phyloP scores from a whole-genome alignment of 2,888 invertebrate species.

The Biston stratarius region DNA sequence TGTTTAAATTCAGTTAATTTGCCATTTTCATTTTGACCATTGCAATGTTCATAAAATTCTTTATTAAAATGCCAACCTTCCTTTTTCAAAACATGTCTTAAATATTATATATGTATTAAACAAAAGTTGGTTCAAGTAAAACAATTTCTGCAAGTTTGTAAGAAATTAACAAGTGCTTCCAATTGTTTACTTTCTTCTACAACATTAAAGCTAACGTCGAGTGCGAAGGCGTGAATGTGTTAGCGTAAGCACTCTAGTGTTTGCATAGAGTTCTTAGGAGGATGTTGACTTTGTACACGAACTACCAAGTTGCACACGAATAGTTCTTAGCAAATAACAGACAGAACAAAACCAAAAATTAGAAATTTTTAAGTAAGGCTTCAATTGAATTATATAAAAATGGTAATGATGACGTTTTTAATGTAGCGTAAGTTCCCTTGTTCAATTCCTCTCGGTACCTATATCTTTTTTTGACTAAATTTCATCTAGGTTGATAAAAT shows the following conservation, averaged over 20 bases:
- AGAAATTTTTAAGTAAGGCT: background rate
- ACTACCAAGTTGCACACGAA: constrained; percentile 20
- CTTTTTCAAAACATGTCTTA: too few relatives aligned
- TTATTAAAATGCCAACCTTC: too few relatives aligned
- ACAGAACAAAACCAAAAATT: background rate
- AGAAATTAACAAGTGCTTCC: constrained; percentile 31
- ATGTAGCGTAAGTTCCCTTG: too few relatives aligned
- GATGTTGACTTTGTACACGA: constrained; percentile 55
- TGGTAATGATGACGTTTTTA: too few relatives aligned
- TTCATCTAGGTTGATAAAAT: too few relatives aligned
- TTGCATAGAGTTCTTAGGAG: constrained; percentile 54
- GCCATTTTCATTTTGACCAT: too few relatives aligned
- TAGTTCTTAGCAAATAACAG: constrained; percentile 7
- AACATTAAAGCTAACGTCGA: constrained; percentile 20
- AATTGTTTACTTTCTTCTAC: constrained; percentile 35
- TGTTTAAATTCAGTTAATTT: background rate
- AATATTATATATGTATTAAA: too few relatives aligned
- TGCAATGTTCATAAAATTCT: too few relatives aligned
- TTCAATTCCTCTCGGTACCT: too few relatives aligned
- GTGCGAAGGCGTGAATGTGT: constrained; percentile 49
- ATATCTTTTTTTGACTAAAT: too few relatives aligned
- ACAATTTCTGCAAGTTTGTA: constrained; percentile 9
- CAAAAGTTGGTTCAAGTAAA: background rate
- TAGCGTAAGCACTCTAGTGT: constrained; percentile 43
- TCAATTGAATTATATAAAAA: too few relatives aligned